Base-by-base conservation (phyloP, 2,888 invertebrate genomes). In the Heliconius ethilla region DNA sequence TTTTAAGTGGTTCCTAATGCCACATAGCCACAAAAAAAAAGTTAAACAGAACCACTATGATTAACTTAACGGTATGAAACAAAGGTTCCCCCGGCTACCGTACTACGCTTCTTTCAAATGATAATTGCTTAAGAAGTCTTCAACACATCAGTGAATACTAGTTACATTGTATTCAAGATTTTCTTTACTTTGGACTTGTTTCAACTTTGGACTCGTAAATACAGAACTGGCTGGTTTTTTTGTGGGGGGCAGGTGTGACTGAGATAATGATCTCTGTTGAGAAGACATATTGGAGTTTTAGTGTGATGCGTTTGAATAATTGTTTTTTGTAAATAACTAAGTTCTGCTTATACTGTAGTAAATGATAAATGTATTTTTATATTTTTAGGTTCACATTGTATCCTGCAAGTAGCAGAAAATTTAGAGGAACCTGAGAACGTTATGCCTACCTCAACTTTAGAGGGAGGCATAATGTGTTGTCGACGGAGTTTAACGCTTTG, bases 51-150 rank as follows among this genome's bases (percentile, higher is more conserved):
- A 45, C 59, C 59, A 74, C 27, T 74, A 51, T n/a, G 70, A 55
- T 70, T 67, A 33, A 67, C n/a, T 59, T 80, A 80, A 80, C 80
- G 80, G 80, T 77, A 77, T 84, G 82, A 82, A 82, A 85, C 86
- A 82, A 88, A 87, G 88, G 89, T 85, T 51, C 84, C 81, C n/a
- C 83, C 84, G 83, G 88, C 92, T 90, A 89, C 92, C 86, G 92
- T 83, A 87, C 89, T 92, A 92, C 92, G 91, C 91, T 82, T 84
- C 89, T 89, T 92, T 92, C 89, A 88, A 87, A 92, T 92, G 92
- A 82, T 89, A 92, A 92, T 92, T 85, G 83, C 82, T 84, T 86
- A 82, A 69, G 82, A 82, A 89, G 90, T 92, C 82, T 85, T 84
- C 86, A 87, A 88, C 87, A 84, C 84, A 83, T 85, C 85, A 86